Percentiles rank a stretch among this genome's conserved stretches.
Conservation (phyloP, 2,797 vertebrate species). For the Varecia variegata region DNA sequence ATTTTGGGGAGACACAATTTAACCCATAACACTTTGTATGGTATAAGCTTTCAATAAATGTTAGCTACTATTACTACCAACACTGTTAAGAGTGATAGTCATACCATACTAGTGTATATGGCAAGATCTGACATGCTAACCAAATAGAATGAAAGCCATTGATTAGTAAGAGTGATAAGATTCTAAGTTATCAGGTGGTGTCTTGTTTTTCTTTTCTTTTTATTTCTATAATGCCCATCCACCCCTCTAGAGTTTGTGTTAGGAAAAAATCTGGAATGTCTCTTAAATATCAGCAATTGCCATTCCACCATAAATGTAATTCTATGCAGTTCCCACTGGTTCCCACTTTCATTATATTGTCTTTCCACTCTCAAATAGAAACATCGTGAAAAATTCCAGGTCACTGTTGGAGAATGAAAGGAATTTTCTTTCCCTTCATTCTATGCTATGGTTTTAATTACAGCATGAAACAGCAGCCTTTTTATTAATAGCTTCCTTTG, state of each 20-base stretch:
- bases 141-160: neutral
- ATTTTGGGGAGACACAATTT: neutral
- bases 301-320: neutral
- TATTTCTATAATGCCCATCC: neutral
- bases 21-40: neutral
- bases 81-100: neutral
- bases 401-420: rapidly evolving
- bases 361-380: neutral
- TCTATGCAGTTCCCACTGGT: neutral
- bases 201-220: neutral
- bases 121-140: neutral
- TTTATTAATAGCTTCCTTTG: neutral
- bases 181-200: neutral
- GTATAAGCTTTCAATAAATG: neutral
- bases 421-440: neutral
- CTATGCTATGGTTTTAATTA: neutral
- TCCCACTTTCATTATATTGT: neutral
- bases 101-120: rapidly evolving
- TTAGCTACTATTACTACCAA: too few species aligned
- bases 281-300: neutral
- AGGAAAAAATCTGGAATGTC: neutral
- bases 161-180: neutral
- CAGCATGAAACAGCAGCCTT: neutral
- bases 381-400: too few species aligned
- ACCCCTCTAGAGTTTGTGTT: neutral